Conservation (phyloP, 2,888 invertebrate species). For the Taenaris catops region DNA sequence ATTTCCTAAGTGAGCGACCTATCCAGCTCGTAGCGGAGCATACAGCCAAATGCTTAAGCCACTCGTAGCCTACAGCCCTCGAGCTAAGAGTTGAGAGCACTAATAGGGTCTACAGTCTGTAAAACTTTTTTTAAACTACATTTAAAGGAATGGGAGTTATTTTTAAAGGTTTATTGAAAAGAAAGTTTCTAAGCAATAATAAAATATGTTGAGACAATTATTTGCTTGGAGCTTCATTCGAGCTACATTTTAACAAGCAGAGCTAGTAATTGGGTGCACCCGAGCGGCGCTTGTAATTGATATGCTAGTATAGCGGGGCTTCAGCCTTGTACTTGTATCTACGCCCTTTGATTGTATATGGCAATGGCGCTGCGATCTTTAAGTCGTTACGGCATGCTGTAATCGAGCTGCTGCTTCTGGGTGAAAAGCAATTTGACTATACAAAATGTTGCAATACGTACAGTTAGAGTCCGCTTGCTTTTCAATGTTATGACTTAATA, state of each 20-base stretch:
- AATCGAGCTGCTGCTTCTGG: conserved; percentile 33
- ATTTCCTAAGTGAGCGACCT: conserved; percentile 5
- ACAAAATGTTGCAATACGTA: conserved; percentile 58
- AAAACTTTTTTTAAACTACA: too few species aligned
- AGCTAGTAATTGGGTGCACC: conserved; percentile 72
- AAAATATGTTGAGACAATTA: too few species aligned
- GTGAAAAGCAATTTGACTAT: conserved; percentile 18
- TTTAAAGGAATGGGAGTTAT: too few species aligned
- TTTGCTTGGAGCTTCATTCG: too few species aligned
- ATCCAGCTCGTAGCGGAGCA: conserved; percentile 1
- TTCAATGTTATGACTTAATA: conserved; percentile 36
- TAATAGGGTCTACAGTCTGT: too few species aligned
- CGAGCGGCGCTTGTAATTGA: conserved; percentile 71
- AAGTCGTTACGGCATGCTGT: conserved; percentile 34
- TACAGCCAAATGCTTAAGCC: conserved; percentile 11
- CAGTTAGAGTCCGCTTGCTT: conserved; percentile 46
- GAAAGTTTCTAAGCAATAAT: too few species aligned
- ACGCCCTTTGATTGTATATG: conserved; percentile 42
- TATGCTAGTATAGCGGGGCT: conserved; percentile 70
- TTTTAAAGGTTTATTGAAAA: too few species aligned
- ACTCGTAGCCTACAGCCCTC: conserved; percentile 12
- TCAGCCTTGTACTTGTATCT: conserved; percentile 43
- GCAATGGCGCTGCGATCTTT: conserved; percentile 18
- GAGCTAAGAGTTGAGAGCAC: conserved; percentile 14
- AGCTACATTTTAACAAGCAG: too few species aligned